Percentiles rank a stretch among this genome's conserved stretches.
Conservation (phyloP, 2,797 vertebrate species). For the Calcarius lapponicus region DNA sequence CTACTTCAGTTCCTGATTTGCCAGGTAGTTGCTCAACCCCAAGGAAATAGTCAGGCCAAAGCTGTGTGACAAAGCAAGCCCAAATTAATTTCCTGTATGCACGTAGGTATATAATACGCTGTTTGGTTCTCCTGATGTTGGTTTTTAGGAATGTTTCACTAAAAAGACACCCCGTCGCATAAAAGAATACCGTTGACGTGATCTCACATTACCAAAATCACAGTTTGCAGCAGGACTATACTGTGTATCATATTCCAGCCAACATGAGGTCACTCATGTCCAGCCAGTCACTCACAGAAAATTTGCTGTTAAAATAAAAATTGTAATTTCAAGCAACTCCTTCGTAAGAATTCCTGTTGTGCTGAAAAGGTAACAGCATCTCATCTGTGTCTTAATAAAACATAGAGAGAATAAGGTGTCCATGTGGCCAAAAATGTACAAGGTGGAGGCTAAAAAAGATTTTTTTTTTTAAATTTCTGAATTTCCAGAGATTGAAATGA, state of each 20-base stretch:
- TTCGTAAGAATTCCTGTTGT: background rate
- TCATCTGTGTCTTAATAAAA: background rate
- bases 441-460: background rate
- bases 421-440: background rate
- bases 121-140: background rate
- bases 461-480: background rate
- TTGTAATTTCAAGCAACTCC: background rate
- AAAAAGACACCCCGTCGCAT: background rate
- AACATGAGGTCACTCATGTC: background rate
- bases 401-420: background rate
- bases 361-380: background rate
- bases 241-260: background rate
- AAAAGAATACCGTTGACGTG: accelerated
- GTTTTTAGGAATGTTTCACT: background rate
- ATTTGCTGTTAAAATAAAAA: background rate
- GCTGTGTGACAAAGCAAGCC: background rate
- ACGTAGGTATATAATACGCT: background rate
- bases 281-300: background rate
- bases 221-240: background rate
- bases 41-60: background rate
- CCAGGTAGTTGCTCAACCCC: background rate
- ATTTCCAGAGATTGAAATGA: background rate
- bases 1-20: background rate
- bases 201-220: background rate
- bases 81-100: background rate